Evolutionary conservation across 2,113 vertebrate species (phyloP).

Genomic region (Sitta europaea): DNA sequence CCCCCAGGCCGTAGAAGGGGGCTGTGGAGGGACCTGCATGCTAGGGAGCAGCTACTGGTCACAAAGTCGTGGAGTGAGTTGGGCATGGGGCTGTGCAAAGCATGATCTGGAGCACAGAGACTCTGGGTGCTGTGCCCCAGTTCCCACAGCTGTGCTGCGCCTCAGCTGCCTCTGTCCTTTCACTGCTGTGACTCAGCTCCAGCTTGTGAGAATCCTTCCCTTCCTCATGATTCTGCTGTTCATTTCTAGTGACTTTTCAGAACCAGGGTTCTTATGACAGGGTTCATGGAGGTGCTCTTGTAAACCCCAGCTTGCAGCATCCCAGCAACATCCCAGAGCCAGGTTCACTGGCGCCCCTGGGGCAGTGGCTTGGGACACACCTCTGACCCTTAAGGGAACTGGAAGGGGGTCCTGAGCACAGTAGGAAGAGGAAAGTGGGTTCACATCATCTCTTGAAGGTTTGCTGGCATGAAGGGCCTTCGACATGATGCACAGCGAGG

Average conservation of each 20-base stretch:
- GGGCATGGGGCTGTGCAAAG: background rate
- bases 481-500: rapidly evolving
- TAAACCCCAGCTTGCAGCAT: background rate
- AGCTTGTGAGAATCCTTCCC: background rate
- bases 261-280: background rate
- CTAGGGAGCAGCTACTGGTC: background rate
- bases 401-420: conserved; percentile 14
- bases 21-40: background rate
- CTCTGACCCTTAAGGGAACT: background rate
- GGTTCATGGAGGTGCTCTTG: background rate
- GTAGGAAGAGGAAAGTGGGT: conserved; percentile 25
- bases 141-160: background rate
- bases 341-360: background rate
- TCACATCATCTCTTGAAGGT: background rate
- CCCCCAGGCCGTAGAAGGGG: rapidly evolving
- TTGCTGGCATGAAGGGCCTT: background rate
- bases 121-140: background rate
- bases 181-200: background rate
- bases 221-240: background rate
- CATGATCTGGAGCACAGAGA: background rate
- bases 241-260: background rate
- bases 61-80: rapidly evolving
- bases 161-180: background rate
- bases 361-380: background rate
- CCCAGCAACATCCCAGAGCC: background rate